Evolutionary conservation across 2,888 invertebrate species (phyloP).

Genomic region (Halictus ligatus): DNA sequence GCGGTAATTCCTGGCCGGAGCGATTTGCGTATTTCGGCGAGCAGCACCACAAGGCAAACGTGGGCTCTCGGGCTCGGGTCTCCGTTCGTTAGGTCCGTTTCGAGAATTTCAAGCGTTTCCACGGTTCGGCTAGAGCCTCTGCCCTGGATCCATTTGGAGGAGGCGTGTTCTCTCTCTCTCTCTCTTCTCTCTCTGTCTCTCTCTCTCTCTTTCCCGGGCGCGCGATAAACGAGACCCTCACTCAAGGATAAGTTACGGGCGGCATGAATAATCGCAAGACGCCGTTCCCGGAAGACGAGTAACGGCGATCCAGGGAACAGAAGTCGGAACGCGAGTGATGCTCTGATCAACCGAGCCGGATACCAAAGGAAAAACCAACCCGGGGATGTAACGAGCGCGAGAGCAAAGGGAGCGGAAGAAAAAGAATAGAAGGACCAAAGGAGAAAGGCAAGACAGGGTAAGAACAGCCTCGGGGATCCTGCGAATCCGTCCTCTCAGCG

Average conservation of each 20-base stretch:
- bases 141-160: slow-evolving; percentile 10
- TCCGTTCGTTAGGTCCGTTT: slow-evolving; percentile 14
- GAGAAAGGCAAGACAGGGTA: neutral
- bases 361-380: neutral
- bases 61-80: neutral
- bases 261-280: slow-evolving; percentile 32
- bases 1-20: neutral
- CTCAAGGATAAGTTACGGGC: slow-evolving; percentile 8
- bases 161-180: neutral
- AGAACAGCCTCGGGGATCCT: neutral
- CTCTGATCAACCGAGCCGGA: neutral
- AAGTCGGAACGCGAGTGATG: neutral
- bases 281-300: neutral
- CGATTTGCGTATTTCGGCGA: slow-evolving; percentile 6
- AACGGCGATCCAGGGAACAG: neutral
- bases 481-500: neutral
- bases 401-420: neutral
- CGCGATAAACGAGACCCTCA: slow-evolving; percentile 22
- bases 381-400: neutral
- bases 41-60: neutral
- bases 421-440: neutral
- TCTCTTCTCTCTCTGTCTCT: neutral
- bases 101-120: neutral
- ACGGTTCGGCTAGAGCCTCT: neutral
- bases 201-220: neutral